phyloP scores from a whole-genome alignment of 2,888 invertebrate species.

The Oscheius onirici region DNA sequence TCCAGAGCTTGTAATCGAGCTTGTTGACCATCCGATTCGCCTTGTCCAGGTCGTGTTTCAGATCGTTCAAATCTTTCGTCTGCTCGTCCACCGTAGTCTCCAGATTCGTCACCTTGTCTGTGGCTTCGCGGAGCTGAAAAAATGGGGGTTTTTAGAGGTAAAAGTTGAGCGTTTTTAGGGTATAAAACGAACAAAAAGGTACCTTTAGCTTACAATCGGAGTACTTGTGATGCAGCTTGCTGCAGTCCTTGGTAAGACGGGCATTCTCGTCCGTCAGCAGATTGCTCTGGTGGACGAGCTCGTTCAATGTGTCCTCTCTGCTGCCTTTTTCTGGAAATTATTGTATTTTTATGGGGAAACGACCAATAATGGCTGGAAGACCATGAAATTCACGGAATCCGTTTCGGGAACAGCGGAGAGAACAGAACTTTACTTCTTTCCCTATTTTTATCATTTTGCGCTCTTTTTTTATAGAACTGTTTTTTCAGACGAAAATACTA shows the following conservation, averaged over 20 bases:
- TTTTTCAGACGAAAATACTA: too few species aligned
- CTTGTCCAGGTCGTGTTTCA: conserved; percentile 79
- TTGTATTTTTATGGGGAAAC: too few species aligned
- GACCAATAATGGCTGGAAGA: too few species aligned
- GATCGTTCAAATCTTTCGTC: conserved; percentile 92
- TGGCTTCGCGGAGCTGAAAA: conserved; percentile 12
- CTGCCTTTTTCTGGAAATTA: neutral
- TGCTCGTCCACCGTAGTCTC: conserved; percentile 75
- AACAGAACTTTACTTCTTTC: too few species aligned
- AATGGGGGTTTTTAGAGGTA: neutral
- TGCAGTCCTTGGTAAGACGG: conserved; percentile 10
- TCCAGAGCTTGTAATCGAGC: conserved; percentile 49
- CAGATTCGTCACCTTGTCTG: conserved; percentile 29
- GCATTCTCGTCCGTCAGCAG: conserved; percentile 27
- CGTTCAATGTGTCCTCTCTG: conserved; percentile 34
- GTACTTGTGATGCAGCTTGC: conserved; percentile 12
- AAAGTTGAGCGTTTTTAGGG: too few species aligned
- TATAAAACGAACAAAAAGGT: too few species aligned
- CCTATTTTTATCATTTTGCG: too few species aligned
- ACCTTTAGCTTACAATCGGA: conserved; percentile 18
- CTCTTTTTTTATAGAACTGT: too few species aligned
- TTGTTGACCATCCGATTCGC: conserved; percentile 63
- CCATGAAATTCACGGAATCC: too few species aligned
- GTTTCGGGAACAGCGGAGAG: too few species aligned
- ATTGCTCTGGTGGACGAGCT: conserved; percentile 20